Base-by-base conservation (phyloP, 2,888 invertebrate species). In the Phasia obesa region DNA sequence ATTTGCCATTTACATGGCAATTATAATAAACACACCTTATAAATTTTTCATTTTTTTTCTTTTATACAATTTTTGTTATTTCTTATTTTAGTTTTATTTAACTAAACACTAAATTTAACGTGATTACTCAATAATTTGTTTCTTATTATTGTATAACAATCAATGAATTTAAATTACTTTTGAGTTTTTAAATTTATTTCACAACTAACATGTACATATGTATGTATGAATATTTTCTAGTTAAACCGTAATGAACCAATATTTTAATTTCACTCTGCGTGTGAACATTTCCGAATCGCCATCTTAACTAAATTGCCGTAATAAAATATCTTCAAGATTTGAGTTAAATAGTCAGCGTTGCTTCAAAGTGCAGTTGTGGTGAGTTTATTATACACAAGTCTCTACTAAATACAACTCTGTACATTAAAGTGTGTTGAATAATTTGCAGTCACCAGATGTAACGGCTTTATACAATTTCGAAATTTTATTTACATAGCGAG, bases 291-390 rank as follows among this genome's bases (percentile, higher is more conserved):
- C 73, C 60, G 73, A 74, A 67, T 79, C 79, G 79, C 79, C 79
- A 79, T 79, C 73, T 79, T 79, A 73, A 79, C 79, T 79, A 73
- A 79, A 79, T 60, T 51, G n/a, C 51, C 51, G 65, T 73, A 79
- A 60, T 73, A 65, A 79, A 57, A 51, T 23, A 71, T 53, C 51
- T 53, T 67, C 19, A 73, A 73, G 73, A 73, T 65, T 23, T 59
- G 65, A 59, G 25, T 64, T 11, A 35, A 73, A 51, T 73, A 21
- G 15, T 13, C 78, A 73, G 31, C 9, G 78, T 59, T 79, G 78
- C 25, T 27, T 47, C 2, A 73, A 31, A 59, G 1, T 15, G 78
- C 65, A 79, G 6, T 19, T 17, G 60, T 47, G 62, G 77, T 65
- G 65, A 59, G 38, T 49, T 65, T 19, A 3, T 0, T n/a, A 2